Evolutionary conservation across 1,140 invertebrate species (phyloP).

Genomic region (Eriosoma lanigerum): DNA sequence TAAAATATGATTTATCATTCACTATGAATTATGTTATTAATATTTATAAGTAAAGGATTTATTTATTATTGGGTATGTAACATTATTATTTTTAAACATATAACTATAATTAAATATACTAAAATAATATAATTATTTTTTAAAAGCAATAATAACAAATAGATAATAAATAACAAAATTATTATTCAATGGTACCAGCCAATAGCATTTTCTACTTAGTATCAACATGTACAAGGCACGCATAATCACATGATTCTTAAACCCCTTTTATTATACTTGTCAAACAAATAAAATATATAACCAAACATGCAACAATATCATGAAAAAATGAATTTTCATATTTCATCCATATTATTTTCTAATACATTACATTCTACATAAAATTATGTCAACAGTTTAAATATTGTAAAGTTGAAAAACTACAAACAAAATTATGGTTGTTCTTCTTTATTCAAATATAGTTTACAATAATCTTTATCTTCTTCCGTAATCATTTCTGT

Average conservation of each 20-base stretch:
- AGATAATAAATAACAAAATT: neutral
- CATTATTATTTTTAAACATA: too few species aligned
- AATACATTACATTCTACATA: neutral
- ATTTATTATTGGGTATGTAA: too few species aligned
- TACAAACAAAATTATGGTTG: constrained; percentile 18
- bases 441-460: constrained; percentile 56
- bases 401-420: neutral
- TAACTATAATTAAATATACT: neutral
- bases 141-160: neutral
- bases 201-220: constrained; percentile 37
- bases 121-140: neutral
- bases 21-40: too few species aligned
- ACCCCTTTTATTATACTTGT: constrained; percentile 16
- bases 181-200: constrained; percentile 29
- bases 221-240: constrained; percentile 41
- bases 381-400: neutral
- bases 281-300: constrained; percentile 13
- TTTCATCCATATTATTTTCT: constrained; percentile 1
- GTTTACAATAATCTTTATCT: constrained; percentile 54
- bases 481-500: constrained; percentile 54
- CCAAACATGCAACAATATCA: constrained; percentile 24
- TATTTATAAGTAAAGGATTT: too few species aligned
- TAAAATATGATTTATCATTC: too few species aligned
- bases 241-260: constrained; percentile 12
- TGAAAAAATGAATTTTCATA: constrained; percentile 13